Base-by-base conservation (phyloP, 2,797 vertebrate species). In the Phylloscopus collybita region DNA sequence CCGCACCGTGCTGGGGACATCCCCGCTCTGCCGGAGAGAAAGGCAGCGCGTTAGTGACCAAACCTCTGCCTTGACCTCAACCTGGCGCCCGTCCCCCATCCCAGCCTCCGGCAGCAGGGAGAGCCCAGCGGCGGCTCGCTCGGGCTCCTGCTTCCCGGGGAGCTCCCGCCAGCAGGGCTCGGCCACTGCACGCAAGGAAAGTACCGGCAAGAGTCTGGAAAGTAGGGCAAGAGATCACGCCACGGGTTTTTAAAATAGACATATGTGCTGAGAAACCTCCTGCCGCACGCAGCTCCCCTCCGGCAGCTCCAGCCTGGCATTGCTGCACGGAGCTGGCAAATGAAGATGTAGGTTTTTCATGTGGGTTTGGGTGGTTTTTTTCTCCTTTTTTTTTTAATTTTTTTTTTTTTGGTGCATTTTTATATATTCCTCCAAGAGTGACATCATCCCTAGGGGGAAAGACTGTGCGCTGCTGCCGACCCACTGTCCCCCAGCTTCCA, bases 181-280 rank as follows among this genome's bases (percentile, higher is more conserved):
- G 32, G 75, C 67, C 11, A 9, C 65, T 29, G 81, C 56, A 30
- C 47, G 32, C 83, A 49, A 45, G 59, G 82, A 92, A 92, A 92
- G 92, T 88, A 60, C 76, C 18, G 80, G 65, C 81, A 88, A 65
- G 91, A 89, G 50, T 89, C 93, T 76, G 91, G 90, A 88, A 96
- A 95, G 93, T 94, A 95, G 94, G 95, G 95, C 94, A 83, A 92
- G 94, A 80, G 90, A 93, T 88, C 91, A 91, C 92, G 36, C 96
- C 91, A 93, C 45, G 76, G 74, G 90, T 86, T 94, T 94, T 92
- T 88, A 93, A 94, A 94, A 94, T 86, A 93, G 96, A 86, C 92
- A 84, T 92, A 92, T 69, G 88, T 64, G 92, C 92, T 53, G 86
- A 78, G 86, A 94, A 95, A 80, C 86, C 91, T 83, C 92, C 92